These are phyloP conservation scores for Drosophila parthenogenetica DNA, from an alignment of 2,888 invertebrate species.

Conservation along the genomic window DNA sequence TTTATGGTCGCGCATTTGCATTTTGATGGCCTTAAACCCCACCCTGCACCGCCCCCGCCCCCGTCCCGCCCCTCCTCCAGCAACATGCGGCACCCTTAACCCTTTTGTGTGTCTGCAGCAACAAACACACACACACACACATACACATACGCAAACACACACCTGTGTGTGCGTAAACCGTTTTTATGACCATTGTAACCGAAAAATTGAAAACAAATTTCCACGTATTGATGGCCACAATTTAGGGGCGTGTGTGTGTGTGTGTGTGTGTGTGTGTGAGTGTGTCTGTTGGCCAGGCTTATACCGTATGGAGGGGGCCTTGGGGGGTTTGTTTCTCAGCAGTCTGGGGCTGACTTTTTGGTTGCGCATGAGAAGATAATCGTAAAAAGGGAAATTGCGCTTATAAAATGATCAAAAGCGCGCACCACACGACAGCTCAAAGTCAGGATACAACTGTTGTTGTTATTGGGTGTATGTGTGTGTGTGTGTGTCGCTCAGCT, in stretches of 20 bases:
- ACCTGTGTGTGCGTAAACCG: conserved; percentile 40
- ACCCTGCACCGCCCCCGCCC: not conserved
- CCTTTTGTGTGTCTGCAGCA: conserved; percentile 37
- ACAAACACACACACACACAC: conserved; percentile 21
- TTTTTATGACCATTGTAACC: conserved; percentile 73
- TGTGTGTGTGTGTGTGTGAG: not conserved
- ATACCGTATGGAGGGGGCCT: not conserved
- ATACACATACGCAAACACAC: conserved; percentile 29
- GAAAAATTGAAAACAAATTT: conserved; percentile 79
- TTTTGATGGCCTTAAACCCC: conserved; percentile 65
- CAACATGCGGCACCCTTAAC: conserved; percentile 42
- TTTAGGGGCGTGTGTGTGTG: conserved; percentile 24
- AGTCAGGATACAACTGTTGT: conserved; percentile 18
- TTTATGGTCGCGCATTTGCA: conserved; percentile 81
- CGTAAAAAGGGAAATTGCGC: conserved; percentile 72
- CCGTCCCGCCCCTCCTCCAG: not conserved
- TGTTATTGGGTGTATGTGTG: not conserved
- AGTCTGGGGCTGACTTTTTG: conserved; percentile 33
- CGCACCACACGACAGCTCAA: conserved; percentile 47
- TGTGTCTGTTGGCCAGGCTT: not conserved
- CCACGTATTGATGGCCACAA: conserved; percentile 63
- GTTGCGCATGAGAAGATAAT: conserved; percentile 73
- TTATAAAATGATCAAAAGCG: conserved; percentile 70
- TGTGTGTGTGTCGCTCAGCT: conserved; percentile 18
- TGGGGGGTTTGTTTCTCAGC: not conserved